Evolutionary conservation across 2,113 vertebrate species (phyloP), one percentile per base, ranked within the genome.

Genomic region (Tragelaphus scriptus): DNA sequence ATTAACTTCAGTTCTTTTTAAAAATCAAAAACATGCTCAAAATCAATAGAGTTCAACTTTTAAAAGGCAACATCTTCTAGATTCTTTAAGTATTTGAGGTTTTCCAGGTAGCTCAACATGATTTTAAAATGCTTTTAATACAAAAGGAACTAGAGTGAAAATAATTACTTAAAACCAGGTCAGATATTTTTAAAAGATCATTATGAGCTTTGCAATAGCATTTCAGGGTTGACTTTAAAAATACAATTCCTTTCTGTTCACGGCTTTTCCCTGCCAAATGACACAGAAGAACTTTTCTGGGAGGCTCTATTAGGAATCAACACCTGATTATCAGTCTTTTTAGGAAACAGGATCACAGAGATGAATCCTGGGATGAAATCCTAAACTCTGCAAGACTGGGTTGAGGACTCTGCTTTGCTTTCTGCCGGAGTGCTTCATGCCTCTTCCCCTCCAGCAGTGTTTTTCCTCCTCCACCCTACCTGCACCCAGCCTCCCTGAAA

Each of bases 1-100:
- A 58, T 55, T 2, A 63, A 23, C 53, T 28, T 94, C 28, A 65
- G 80, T 93, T 97, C 23, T 97, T 98, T 91, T 87, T 92, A 63
- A 36, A 97, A 75, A 79, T 88, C 5, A 96, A 96, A 71, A 53
- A 82, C 77, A 53, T 86, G 14, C 56, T 95, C 81, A 94, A 96
- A 90, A 44, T 90, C 92, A 91, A 82, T 17, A 91, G 59, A 23
- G 23, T 89, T 79, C 47, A 81, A 75, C 79, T 80, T 87, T 85
- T 53, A 92, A 85, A 40, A 95, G 32, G 19, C 44, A 77, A n/a
- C 28, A 81, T 81, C 82, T 87, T 86, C 59, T 94, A 47, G 49
- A 94, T 71, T 68, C 26, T 49, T 61, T 68, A 19, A 19, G 19
- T 9, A 65, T 81, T 36, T 89, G 23, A 93, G 25, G 13, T n/a